Evolutionary conservation across 2,113 vertebrate genomes (phyloP).

Genomic region (Martes martes): DNA sequence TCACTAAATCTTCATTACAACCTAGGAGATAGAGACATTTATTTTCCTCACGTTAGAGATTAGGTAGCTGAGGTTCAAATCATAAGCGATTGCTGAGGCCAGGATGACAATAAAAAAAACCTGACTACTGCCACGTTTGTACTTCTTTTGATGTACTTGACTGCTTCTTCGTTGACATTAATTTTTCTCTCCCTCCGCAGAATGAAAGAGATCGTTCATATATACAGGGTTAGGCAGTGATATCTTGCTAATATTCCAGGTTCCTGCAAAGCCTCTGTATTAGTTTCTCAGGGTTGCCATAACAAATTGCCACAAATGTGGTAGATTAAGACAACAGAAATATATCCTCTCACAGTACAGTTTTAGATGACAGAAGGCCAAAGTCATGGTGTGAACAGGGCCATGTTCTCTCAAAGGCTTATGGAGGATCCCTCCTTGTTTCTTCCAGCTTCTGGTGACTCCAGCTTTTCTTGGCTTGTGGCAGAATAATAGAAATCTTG

Average conservation of each 20-base stretch:
- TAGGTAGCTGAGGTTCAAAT: background rate
- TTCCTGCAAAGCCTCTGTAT: background rate
- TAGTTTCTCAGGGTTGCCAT: background rate
- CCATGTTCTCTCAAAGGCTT: background rate
- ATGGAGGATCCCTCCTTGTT: fast-evolving
- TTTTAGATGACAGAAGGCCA: background rate
- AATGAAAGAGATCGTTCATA: background rate
- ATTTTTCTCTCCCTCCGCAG: background rate
- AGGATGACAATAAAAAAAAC: background rate
- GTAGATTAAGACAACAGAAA: background rate
- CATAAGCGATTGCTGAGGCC: background rate
- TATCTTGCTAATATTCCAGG: background rate
- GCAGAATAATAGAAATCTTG: background rate
- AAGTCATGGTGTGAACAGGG: background rate
- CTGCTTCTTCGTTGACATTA: background rate
- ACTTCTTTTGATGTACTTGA: background rate
- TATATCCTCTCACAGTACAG: background rate
- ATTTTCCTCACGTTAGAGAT: background rate
- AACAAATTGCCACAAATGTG: background rate
- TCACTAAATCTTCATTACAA: background rate
- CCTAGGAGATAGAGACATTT: background rate
- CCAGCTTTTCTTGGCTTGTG: background rate
- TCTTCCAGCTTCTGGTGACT: background rate
- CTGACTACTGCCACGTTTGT: background rate
- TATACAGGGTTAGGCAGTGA: background rate